Evolutionary conservation across 2,113 vertebrate genomes (phyloP).

Genomic region (Pavo muticus): DNA sequence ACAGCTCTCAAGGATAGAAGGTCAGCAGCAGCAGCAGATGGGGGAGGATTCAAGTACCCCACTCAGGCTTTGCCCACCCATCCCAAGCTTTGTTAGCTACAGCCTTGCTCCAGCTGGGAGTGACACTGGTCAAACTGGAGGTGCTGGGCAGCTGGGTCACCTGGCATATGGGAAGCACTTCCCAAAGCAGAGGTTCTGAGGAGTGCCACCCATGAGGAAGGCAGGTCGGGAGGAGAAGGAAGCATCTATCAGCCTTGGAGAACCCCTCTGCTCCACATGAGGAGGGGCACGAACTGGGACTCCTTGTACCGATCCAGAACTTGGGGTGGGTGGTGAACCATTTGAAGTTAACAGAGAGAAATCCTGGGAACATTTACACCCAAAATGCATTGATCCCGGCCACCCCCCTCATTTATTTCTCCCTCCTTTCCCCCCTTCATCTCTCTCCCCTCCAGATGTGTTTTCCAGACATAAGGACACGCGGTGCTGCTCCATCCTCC

Average conservation of each 20-base stretch:
- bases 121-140: neutral
- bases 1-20: neutral
- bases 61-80: neutral
- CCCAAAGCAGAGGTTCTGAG: neutral
- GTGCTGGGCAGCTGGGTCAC: neutral
- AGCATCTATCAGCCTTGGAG: neutral
- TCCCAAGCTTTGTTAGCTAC: neutral
- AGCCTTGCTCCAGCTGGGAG: neutral
- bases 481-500: neutral
- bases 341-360: fast-evolving
- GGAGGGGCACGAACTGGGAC: neutral
- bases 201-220: neutral
- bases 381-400: neutral
- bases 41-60: neutral
- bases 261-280: neutral
- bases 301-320: neutral
- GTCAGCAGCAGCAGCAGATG: neutral
- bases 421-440: neutral
- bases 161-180: fast-evolving
- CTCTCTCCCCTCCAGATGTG: neutral
- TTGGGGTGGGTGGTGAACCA: fast-evolving
- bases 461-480: neutral
- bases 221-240: neutral
- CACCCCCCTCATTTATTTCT: neutral
- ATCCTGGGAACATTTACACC: neutral